Evolutionary conservation across 2,113 vertebrate species (phyloP).

Genomic region (Anas platyrhynchos): DNA sequence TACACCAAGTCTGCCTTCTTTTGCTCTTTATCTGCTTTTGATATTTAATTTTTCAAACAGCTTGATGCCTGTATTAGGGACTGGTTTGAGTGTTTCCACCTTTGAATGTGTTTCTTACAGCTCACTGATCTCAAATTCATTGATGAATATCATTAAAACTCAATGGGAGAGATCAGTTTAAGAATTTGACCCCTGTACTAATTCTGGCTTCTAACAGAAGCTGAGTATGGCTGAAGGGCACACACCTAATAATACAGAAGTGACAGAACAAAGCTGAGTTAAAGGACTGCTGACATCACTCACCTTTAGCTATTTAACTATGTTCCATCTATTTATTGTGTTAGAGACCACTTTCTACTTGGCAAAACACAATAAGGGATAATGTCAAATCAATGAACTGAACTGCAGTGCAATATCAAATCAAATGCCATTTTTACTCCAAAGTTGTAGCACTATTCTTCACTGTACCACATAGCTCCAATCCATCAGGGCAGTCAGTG

Average conservation of each 20-base stretch:
- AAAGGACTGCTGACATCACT: neutral
- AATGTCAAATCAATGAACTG: conserved; percentile 1
- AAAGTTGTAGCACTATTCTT: neutral
- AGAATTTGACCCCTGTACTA: neutral
- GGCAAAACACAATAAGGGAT: neutral
- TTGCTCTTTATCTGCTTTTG: conserved; percentile 17
- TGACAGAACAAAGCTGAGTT: neutral
- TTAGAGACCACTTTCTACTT: neutral
- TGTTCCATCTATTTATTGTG: neutral
- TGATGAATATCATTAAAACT: neutral
- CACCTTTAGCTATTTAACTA: neutral
- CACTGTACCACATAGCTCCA: neutral
- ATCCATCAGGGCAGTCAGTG: neutral
- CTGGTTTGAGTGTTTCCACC: neutral
- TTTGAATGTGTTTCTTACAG: neutral
- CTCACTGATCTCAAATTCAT: neutral
- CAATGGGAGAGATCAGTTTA: neutral
- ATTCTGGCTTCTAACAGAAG: neutral
- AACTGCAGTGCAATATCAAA: neutral
- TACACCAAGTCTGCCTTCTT: neutral
- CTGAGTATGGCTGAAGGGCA: neutral
- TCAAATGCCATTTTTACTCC: neutral
- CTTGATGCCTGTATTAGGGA: neutral
- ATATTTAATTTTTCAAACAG: neutral
- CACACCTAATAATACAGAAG: neutral